phyloP scores from a whole-genome alignment of 2,113 vertebrate genomes.

The Corythornis madagascariensis region DNA sequence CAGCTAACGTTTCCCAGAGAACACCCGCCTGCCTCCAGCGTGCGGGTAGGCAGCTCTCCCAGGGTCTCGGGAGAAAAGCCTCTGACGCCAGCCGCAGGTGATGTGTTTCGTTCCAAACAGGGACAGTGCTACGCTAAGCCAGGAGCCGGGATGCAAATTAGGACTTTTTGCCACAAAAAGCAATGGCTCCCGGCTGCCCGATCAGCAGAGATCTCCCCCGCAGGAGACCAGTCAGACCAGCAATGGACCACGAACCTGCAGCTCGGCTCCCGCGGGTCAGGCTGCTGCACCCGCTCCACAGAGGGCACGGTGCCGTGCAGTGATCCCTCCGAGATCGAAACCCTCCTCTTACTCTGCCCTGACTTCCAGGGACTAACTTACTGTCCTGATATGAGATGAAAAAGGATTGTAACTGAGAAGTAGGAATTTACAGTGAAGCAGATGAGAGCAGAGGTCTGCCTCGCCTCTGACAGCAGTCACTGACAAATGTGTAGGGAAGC shows the following conservation, averaged over 20 bases:
- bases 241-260: background rate
- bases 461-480: background rate
- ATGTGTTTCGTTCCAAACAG: background rate
- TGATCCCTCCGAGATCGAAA: background rate
- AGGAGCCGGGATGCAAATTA: background rate
- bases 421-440: background rate
- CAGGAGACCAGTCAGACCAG: rapidly evolving
- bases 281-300: rapidly evolving
- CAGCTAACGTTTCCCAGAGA: background rate
- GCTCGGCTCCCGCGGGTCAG: background rate
- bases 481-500: background rate
- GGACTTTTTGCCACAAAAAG: background rate
- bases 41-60: background rate
- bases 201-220: background rate
- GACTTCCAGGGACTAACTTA: background rate
- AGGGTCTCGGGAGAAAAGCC: background rate
- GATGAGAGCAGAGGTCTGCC: background rate
- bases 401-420: background rate
- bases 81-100: background rate
- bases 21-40: background rate
- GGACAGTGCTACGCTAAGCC: background rate
- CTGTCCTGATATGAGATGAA: background rate
- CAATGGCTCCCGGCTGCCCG: background rate
- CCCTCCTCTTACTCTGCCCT: background rate
- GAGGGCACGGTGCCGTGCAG: background rate